These are phyloP conservation scores for Corbicula japonica DNA, from an alignment of 2,888 invertebrate species.

Conservation along the genomic window DNA sequence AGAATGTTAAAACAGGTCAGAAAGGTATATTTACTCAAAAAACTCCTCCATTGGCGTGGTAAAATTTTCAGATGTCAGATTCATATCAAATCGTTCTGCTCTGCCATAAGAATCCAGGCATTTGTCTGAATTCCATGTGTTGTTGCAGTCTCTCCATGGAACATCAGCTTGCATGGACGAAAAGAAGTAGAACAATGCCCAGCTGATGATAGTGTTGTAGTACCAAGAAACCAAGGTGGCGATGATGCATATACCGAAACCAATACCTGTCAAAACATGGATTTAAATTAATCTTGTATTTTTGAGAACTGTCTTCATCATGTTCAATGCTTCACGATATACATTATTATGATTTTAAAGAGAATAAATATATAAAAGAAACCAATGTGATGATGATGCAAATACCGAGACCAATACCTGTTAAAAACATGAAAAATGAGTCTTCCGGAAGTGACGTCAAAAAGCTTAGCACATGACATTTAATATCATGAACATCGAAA, in stretches of 20 bases:
- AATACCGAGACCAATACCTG: constrained; percentile 98
- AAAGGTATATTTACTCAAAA: constrained; percentile 65
- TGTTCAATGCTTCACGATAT: no score
- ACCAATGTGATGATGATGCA: constrained; percentile 92
- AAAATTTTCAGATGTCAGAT: constrained; percentile 46
- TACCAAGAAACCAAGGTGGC: constrained; percentile 92
- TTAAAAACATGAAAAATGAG: no score
- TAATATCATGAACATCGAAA: no score
- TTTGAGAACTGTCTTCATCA: no score
- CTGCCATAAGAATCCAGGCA: constrained; percentile 86
- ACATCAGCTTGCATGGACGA: constrained; percentile 84
- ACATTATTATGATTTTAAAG: no score
- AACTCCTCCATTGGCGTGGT: constrained; percentile 68
- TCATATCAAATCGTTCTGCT: constrained; percentile 15
- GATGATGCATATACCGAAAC: constrained; percentile 97
- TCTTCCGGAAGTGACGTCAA: no score
- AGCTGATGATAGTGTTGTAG: constrained; percentile 98
- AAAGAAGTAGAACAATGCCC: constrained; percentile 90
- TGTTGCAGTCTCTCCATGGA: constrained; percentile 86
- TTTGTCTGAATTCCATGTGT: constrained; percentile 85
- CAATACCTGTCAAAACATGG: constrained; percentile 91
- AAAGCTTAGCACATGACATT: no score
- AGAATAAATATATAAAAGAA: no score
- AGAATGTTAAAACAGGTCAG: no score
- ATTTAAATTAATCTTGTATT: no score